Percentiles rank a stretch among this genome's conserved stretches.
These are phyloP conservation scores for Apeltes quadracus DNA, from an alignment of 2,113 vertebrate genomes.

Conservation along the genomic window DNA sequence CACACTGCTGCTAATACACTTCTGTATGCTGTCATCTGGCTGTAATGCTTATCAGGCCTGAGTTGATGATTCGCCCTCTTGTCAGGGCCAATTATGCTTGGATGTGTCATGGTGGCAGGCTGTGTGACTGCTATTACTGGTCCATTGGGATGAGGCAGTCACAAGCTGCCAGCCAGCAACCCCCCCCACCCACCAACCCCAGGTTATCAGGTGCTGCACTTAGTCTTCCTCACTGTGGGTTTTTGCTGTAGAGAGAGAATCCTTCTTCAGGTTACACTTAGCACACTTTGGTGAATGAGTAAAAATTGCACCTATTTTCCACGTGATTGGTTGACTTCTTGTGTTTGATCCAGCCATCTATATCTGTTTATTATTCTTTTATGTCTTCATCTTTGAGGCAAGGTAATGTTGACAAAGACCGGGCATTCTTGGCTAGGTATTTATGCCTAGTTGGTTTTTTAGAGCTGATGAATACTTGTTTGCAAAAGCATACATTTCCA, in stretches of 20 bases:
- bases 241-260: constrained; percentile 54
- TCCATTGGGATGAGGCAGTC: constrained; percentile 58
- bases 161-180: constrained; percentile 37
- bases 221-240: constrained; percentile 37
- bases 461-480: background rate
- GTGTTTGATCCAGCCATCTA: constrained; percentile 2
- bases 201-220: constrained; percentile 60
- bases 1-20: constrained; percentile 89
- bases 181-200: constrained; percentile 49
- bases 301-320: background rate
- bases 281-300: constrained; percentile 21
- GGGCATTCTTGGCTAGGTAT: background rate
- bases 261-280: constrained; percentile 55
- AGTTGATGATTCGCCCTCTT: constrained; percentile 96
- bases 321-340: background rate
- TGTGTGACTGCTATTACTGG: constrained; percentile 76
- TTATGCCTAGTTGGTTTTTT: background rate
- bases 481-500: background rate
- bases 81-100: constrained; percentile 97
- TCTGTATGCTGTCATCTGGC: constrained; percentile 98
- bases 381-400: background rate
- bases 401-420: background rate
- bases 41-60: constrained; percentile 98
- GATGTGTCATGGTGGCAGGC: constrained; percentile 87
- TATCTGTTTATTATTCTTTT: background rate